A percentile compares a stretch with the other conserved stretches of the same genome.
Conservation (phyloP, 2,888 invertebrate species). For the Sphinx pinastri region DNA sequence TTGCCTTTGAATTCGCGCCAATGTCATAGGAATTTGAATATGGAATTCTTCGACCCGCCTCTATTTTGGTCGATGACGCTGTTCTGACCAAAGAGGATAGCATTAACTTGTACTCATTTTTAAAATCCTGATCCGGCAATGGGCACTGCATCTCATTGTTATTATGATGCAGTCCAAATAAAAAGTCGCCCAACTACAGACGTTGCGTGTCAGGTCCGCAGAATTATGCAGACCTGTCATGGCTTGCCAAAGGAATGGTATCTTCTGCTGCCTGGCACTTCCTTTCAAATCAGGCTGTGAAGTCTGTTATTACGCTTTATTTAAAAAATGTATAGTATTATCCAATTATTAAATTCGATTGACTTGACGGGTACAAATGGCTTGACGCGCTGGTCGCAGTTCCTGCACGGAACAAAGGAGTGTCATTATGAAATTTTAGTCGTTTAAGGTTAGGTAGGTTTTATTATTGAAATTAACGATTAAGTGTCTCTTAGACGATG, state of each 20-base stretch:
- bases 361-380: conserved; percentile 37
- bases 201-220: too few species aligned
- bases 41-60: conserved; percentile 8
- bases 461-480: conserved; percentile 31
- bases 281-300: conserved; percentile 58
- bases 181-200: too few species aligned
- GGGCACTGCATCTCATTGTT: too few species aligned
- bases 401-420: conserved; percentile 46
- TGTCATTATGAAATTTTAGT: conserved; percentile 43
- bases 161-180: too few species aligned
- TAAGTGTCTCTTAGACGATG: too few species aligned
- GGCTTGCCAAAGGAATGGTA: neutral
- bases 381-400: conserved; percentile 66
- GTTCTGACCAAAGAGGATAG: too few species aligned
- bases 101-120: too few species aligned
- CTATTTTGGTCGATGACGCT: conserved; percentile 2
- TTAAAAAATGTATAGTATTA: conserved; percentile 34
- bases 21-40: conserved; percentile 9
- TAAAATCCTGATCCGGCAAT: too few species aligned
- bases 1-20: neutral
- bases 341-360: conserved; percentile 38
- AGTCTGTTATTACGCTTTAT: conserved; percentile 51
- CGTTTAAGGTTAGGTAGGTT: conserved; percentile 31
- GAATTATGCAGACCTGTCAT: neutral
- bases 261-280: conserved; percentile 29